These are phyloP conservation scores for Spea hammondii DNA, from an alignment of 2,797 vertebrate species.

Conservation along the genomic window DNA sequence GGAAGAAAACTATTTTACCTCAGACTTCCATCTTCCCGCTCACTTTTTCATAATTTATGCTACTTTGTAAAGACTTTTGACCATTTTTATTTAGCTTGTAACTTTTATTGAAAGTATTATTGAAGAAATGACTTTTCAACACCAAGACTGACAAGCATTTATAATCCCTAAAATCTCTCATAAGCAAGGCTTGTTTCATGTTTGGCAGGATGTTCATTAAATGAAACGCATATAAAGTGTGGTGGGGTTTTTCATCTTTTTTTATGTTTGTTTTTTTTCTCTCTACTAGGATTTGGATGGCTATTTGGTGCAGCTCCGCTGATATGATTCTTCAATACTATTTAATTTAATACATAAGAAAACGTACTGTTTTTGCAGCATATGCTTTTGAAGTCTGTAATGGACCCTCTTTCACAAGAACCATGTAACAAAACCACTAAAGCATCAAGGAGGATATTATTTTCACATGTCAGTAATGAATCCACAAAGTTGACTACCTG, in stretches of 20 bases:
- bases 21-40: too few relatives aligned
- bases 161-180: too few relatives aligned
- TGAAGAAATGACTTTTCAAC: too few relatives aligned
- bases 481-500: slow-evolving; percentile 26
- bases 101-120: too few relatives aligned
- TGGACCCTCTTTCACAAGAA: not conserved
- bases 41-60: too few relatives aligned
- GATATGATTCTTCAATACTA: not conserved
- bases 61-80: too few relatives aligned
- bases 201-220: too few relatives aligned
- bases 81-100: too few relatives aligned
- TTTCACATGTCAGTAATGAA: not conserved
- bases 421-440: slow-evolving; percentile 26
- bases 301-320: slow-evolving; percentile 43
- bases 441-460: not conserved
- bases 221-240: too few relatives aligned
- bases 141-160: too few relatives aligned
- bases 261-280: not conserved
- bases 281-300: slow-evolving; percentile 30
- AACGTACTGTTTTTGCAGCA: not conserved
- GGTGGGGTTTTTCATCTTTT: not conserved
- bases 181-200: too few relatives aligned
- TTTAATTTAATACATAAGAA: not conserved
- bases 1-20: too few relatives aligned
- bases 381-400: not conserved